These are phyloP conservation scores for Chydorus sphaericus DNA, from an alignment of 2,888 invertebrate species.

Conservation along the genomic window DNA sequence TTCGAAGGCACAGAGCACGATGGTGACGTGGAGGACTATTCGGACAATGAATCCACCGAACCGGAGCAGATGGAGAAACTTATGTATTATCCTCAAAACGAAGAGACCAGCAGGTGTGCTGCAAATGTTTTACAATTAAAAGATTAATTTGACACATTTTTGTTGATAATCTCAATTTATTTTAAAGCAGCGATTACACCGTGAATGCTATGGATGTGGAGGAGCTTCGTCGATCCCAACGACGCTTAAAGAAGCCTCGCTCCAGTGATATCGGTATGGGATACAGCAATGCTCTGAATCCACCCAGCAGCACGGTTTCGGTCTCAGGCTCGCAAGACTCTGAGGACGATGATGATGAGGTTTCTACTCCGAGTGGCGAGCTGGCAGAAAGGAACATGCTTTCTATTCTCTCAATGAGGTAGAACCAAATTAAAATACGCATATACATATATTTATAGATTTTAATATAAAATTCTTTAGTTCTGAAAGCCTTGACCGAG, in stretches of 20 bases:
- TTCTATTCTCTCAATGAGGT: slow-evolving; percentile 56
- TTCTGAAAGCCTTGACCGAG: slow-evolving; percentile 30
- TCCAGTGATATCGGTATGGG: slow-evolving; percentile 15
- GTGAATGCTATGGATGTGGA: slow-evolving; percentile 79
- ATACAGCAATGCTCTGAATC: slow-evolving; percentile 18
- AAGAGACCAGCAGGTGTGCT: slow-evolving; percentile 39
- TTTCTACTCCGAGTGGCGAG: slow-evolving; percentile 68
- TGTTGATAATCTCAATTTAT: not conserved
- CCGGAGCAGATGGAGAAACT: slow-evolving; percentile 47
- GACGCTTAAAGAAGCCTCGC: slow-evolving; percentile 44
- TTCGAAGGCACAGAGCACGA: slow-evolving; percentile 62
- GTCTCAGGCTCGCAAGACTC: slow-evolving; percentile 45
- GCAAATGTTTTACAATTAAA: slow-evolving; percentile 1
- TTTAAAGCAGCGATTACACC: slow-evolving; percentile 45
- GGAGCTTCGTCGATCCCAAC: slow-evolving; percentile 58
- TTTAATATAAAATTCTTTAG: slow-evolving; percentile 22
- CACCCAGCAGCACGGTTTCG: slow-evolving; percentile 19
- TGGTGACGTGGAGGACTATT: slow-evolving; percentile 72
- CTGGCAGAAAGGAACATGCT: slow-evolving; percentile 59
- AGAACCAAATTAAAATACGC: slow-evolving; percentile 46
- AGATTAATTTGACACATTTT: slow-evolving; percentile 7
- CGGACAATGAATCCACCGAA: slow-evolving; percentile 49
- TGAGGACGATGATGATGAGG: slow-evolving; percentile 37
- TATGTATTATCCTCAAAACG: slow-evolving; percentile 58
- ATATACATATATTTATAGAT: not conserved